A percentile compares a stretch with the other conserved stretches of the same genome.
Evolutionary conservation across 2,888 invertebrate genomes (phyloP).

Genomic region (Andrena dorsata): DNA sequence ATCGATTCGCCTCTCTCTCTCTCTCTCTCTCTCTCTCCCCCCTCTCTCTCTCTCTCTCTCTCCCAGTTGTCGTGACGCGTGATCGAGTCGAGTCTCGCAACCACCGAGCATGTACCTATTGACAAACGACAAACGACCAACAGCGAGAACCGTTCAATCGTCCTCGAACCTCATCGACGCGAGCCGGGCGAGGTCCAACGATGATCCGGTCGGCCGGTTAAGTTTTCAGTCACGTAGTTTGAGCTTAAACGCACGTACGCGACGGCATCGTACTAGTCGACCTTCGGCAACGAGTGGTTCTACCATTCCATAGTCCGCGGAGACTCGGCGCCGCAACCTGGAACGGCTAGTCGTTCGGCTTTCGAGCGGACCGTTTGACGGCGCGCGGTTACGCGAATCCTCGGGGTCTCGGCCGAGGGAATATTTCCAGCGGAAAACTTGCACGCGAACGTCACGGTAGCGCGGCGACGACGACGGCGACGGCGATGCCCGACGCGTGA

Average conservation of each 20-base stretch:
- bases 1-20: constrained; percentile 3
- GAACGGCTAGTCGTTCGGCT: not conserved
- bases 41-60: too few relatives aligned
- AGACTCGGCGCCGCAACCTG: not conserved
- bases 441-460: not conserved
- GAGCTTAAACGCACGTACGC: constrained; percentile 21
- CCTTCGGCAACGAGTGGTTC: constrained; percentile 53
- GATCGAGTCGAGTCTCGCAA: too few relatives aligned
- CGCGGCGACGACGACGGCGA: not conserved
- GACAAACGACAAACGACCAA: not conserved
- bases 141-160: not conserved
- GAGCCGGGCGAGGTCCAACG: not conserved
- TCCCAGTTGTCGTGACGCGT: too few relatives aligned
- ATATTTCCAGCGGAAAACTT: too few relatives aligned
- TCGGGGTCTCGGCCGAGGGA: too few relatives aligned
- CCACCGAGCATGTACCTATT: too few relatives aligned
- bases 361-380: not conserved
- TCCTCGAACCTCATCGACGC: not conserved
- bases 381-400: not conserved
- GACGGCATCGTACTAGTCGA: constrained; percentile 19
- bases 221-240: constrained; percentile 56
- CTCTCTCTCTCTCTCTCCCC: too few relatives aligned
- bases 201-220: constrained; percentile 28
- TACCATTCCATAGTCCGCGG: constrained; percentile 38
- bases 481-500: not conserved